Base-by-base conservation (phyloP, 2,888 invertebrate genomes). In the Allolobophora icterica region DNA sequence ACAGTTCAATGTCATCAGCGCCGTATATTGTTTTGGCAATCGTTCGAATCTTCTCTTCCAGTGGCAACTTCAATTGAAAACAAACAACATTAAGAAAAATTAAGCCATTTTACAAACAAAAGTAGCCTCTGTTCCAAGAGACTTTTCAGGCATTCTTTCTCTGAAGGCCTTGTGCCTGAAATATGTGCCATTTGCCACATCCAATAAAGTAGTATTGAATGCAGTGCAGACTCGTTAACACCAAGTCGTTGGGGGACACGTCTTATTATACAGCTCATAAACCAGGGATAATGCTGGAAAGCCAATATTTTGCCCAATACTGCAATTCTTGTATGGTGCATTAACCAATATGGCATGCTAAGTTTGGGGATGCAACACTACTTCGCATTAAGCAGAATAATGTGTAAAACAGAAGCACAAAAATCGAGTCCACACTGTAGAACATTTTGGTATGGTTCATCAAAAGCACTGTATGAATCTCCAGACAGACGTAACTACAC, bases 1-100 rank as follows among this genome's bases (percentile, higher is more conserved):
- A 96, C 91, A 98, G 96, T 92, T 97, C 97, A 33, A 99, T 97
- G 58, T 97, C 96, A 38, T 97, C 97, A n/a, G 99, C 99, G 5
- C 99, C 99, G 94, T 99, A 99, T 97, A 99, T 99, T 95, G 98
- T 97, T 91, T 96, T 96, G 0, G 99, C 98, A 94, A 99, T 98
- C 19, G 95, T 97, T 93, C 96, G 96, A 92, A 99, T 98, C 96
- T 99, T 99, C 3, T 98, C 97, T 93, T 97, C 97, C 91, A 99
- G 96, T 21, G 97, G 96, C 89, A 96, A 93, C 92, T 97, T 95
- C 33, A 91, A 92, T 71, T 84, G 21, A 91, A 92, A 21, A 91
- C 52, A 30, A 91, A 92, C 3, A 91, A 33, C 33, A 52, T 21
- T 21, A 24, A 89, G 35, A 17, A 24, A 42, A 83, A 21, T 89